These are phyloP conservation scores for Sterrhoptilus dennistouni DNA, from an alignment of 2,113 vertebrate genomes.

Conservation along the genomic window DNA sequence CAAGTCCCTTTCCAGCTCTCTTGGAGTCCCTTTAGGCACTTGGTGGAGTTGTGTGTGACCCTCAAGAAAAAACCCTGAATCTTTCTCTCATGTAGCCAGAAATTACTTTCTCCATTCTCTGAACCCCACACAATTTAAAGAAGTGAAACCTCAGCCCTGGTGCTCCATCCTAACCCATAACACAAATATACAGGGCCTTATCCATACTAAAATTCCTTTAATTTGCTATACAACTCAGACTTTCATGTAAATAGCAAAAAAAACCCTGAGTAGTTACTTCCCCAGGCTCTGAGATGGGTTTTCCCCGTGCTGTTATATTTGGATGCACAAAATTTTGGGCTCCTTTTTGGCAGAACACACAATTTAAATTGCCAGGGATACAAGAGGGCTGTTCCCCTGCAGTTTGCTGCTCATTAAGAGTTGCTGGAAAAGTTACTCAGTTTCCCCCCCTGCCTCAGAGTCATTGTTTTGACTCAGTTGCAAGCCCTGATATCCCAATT, in stretches of 20 bases:
- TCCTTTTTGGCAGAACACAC: not conserved
- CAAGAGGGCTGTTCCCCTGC: accelerated
- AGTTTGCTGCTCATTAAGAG: not conserved
- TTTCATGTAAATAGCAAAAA: not conserved
- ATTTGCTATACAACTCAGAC: not conserved
- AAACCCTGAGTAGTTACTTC: not conserved
- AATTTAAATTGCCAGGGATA: not conserved
- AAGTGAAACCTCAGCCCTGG: not conserved
- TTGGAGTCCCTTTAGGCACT: not conserved
- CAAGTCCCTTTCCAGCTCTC: not conserved
- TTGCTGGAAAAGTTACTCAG: not conserved
- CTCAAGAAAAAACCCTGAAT: not conserved
- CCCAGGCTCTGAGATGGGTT: not conserved
- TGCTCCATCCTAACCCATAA: not conserved
- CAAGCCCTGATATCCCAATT: not conserved
- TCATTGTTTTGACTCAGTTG: not conserved
- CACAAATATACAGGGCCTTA: not conserved
- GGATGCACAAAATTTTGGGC: not conserved
- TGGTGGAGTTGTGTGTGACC: not conserved
- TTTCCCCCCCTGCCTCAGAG: not conserved
- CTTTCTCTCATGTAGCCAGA: not conserved
- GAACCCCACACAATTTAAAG: not conserved
- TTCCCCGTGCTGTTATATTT: not conserved
- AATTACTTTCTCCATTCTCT: not conserved
- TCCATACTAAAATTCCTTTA: not conserved